Evolutionary conservation across 2,797 vertebrate genomes (phyloP), one percentile per base, ranked within the genome.

Genomic region (Pantherophis vulpinus): DNA sequence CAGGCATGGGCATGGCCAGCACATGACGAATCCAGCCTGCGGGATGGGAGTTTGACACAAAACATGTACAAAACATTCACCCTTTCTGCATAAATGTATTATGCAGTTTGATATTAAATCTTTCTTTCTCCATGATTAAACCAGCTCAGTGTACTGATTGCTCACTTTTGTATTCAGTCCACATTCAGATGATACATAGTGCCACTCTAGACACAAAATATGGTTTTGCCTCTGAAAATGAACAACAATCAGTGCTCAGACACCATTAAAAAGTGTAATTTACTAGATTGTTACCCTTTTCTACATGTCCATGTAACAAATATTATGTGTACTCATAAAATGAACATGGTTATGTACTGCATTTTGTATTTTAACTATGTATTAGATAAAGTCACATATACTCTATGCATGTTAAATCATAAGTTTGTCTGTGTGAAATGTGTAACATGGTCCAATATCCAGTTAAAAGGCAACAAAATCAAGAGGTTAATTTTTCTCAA

Each of bases 201-300:
- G 4, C 9, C 74, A 83, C 25, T 47, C 74, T 83, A 47, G 18
- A 5, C 86, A 86, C 56, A 47, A 58, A 91, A 23, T 56, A n/a
- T n/a, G 58, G 74, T 63, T 86, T 93, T 20, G 86, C 25, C 58
- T 51, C 51, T 51, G 32, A 59, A 74, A 91, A 91, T 88, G 94
- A 83, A 90, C 1, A 9, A 88, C 89, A 89, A 87, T 90, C 79
- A 60, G 55, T 91, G 90, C 95, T 91, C n/a, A 95, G 27, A 56
- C n/a, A 94, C 83, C 16, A 16, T 1, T 47, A 0, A 87, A 70
- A 61, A 92, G 27, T 6, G 10, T 4, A 55, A 20, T 79, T 37
- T 37, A 0, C 54, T 10, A 29, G 27, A 23, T 42, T 54, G 16
- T 54, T 63, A 32, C 1, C 1, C 25, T 37, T 20, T 70, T 74